Conservation (phyloP, 2,113 vertebrate species). For the Channa argus region DNA sequence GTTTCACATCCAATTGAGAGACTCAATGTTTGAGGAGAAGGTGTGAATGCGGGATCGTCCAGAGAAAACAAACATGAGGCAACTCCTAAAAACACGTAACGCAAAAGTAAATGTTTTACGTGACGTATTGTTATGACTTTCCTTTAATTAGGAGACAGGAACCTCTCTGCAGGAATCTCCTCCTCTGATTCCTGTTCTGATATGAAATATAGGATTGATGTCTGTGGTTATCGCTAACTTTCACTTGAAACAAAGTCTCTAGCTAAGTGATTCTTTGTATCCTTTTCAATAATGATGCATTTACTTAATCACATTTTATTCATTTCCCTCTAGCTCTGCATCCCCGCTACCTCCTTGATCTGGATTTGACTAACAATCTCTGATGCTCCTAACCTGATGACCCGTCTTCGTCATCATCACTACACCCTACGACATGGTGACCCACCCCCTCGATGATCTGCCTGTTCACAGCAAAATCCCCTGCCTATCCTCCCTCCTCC, state of each 20-base stretch:
- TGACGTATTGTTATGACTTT: no score
- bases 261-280: no score
- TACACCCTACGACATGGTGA: slow-evolving; percentile 3
- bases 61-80: slow-evolving; percentile 16
- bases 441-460: neutral
- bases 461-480: neutral
- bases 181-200: no score
- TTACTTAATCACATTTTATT: neutral
- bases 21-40: neutral
- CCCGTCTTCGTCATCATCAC: neutral
- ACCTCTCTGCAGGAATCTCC: no score
- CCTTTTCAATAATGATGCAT: neutral
- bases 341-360: neutral
- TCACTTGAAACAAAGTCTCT: no score
- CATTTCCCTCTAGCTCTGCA: neutral
- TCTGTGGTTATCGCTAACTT: no score
- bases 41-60: slow-evolving; percentile 15
- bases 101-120: no score
- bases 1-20: neutral
- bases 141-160: no score
- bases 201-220: no score
- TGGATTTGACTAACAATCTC: neutral
- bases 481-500: neutral
- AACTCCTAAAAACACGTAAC: no score
- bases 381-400: slow-evolving; percentile 18